phyloP scores from a whole-genome alignment of 2,113 vertebrate genomes.

The Scytalopus superciliaris region DNA sequence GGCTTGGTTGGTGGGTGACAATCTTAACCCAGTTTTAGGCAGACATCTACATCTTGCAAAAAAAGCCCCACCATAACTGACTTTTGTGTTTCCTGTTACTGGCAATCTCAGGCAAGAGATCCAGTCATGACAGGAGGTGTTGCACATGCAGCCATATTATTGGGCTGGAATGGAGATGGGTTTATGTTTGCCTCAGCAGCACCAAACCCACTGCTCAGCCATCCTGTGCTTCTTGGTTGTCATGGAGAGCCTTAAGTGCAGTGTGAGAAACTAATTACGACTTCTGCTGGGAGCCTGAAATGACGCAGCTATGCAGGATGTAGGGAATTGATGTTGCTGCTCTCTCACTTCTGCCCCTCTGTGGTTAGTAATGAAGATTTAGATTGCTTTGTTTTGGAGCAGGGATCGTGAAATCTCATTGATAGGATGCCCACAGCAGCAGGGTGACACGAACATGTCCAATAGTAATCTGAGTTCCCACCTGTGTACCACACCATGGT shows the following conservation, averaged over 20 bases:
- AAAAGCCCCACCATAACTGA: background rate
- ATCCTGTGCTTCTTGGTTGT: background rate
- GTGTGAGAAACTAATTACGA: rapidly evolving
- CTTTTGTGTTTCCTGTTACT: background rate
- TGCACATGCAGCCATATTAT: background rate
- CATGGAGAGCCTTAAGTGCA: background rate
- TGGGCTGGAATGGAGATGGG: background rate
- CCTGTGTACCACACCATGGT: rapidly evolving
- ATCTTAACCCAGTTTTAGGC: background rate
- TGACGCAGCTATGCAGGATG: background rate
- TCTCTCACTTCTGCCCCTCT: background rate
- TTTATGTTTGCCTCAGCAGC: background rate
- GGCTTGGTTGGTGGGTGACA: background rate
- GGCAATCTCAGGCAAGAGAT: background rate
- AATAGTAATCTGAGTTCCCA: background rate
- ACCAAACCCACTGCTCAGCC: background rate
- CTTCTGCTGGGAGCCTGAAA: background rate
- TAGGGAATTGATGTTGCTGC: background rate
- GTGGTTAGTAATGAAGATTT: background rate
- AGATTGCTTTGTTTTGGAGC: background rate
- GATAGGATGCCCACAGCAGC: background rate
- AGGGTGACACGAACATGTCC: background rate
- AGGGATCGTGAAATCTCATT: background rate
- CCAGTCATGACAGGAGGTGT: background rate
- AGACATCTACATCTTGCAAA: background rate